Evolutionary conservation across 2,797 vertebrate genomes (phyloP), one percentile per base, ranked within the genome.

Genomic region (Scyliorhinus canicula): DNA sequence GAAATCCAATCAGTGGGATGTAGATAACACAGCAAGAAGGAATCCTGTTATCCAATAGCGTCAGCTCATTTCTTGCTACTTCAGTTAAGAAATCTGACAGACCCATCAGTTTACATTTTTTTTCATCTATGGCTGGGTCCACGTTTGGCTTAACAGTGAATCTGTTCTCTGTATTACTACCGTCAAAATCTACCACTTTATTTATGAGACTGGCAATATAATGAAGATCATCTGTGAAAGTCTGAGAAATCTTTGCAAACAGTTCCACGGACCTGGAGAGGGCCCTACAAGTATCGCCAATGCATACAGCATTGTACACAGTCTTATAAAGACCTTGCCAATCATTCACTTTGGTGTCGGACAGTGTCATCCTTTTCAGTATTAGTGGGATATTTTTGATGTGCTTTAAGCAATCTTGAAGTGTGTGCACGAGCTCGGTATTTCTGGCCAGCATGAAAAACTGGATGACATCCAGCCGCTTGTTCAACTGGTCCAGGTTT

Each of bases 291-390:
- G 97, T 98, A 95, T 99, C 98, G 96, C 98, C 97, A 95, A 99
- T 98, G 96, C 98, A 99, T 95, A 99, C 97, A 0, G 98, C 98
- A 95, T 97, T 99, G 96, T 97, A 98, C 6, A 98, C 98, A 0
- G 98, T 99, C 98, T 99, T 99, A 95, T 99, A 99, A 31, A 99
- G 98, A 95, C 97, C 97, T 95, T 99, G 98, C 99, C 99, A 99
- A 96, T 99, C 98, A 3, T 96, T 97, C 95, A 98, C 97, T 97
- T 98, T 99, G 95, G 98, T 98, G 96, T 98, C 97, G 95, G 98
- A 98, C 95, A 99, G 97, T 95, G 98, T 97, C 99, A 99, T 99
- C 95, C 98, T 98, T 95, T 97, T 98, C 95, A 99, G 97, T 96
- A 99, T 98, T 96, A 98, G 98, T 95, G 98, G 98, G 95, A 99